These are phyloP conservation scores for Allobates femoralis DNA, from an alignment of 2,797 vertebrate genomes.

Conservation along the genomic window DNA sequence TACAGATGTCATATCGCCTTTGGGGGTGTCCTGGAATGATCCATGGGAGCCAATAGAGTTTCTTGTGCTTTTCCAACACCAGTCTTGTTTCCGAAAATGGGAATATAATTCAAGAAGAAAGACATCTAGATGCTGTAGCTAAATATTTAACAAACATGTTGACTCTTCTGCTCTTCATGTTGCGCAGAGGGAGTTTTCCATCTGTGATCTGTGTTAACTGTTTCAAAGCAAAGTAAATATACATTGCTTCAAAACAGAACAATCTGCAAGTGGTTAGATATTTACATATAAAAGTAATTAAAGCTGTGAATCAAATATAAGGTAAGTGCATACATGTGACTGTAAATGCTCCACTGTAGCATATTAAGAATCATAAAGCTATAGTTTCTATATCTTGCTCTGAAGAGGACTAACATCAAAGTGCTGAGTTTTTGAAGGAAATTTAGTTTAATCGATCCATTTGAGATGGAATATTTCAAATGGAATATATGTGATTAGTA, in stretches of 20 bases:
- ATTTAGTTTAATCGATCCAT: neutral
- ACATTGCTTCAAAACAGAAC: slow-evolving; percentile 21
- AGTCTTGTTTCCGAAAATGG: slow-evolving; percentile 47
- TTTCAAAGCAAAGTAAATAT: slow-evolving; percentile 21
- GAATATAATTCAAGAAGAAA: slow-evolving; percentile 60
- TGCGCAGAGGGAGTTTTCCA: slow-evolving; percentile 12
- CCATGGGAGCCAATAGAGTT: slow-evolving; percentile 63
- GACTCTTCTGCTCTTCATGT: slow-evolving; percentile 43
- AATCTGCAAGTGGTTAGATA: slow-evolving; percentile 12
- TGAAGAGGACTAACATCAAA: neutral
- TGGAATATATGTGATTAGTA: neutral
- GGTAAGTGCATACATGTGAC: neutral
- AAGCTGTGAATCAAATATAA: slow-evolving; percentile 19
- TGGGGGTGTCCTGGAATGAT: slow-evolving; percentile 72
- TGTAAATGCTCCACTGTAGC: neutral
- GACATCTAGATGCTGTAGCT: slow-evolving; percentile 22
- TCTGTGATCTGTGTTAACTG: slow-evolving; percentile 34
- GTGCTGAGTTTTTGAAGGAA: neutral
- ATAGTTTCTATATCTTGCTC: neutral
- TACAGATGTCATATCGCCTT: slow-evolving; percentile 79
- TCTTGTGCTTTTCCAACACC: slow-evolving; percentile 46
- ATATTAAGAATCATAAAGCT: neutral
- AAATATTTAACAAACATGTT: rapidly evolving
- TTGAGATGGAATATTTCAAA: neutral
- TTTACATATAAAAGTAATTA: neutral